Evolutionary conservation across 2,888 invertebrate species (phyloP).

Genomic region (Gisinianus flammeolus): DNA sequence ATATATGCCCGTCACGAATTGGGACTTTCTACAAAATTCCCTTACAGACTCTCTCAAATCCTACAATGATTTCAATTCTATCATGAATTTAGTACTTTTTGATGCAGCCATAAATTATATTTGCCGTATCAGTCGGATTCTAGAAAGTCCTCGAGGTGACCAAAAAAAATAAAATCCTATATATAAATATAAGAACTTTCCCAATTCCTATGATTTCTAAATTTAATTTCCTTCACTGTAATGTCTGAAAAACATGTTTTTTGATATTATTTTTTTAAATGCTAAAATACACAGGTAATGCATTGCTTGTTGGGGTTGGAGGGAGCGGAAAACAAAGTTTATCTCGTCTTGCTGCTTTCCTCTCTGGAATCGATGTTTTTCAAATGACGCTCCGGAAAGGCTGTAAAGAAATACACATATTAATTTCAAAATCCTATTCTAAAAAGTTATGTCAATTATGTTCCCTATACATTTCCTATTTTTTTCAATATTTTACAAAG

Average conservation of each 20-base stretch:
- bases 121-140: slow-evolving; percentile 90
- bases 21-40: slow-evolving; percentile 80
- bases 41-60: slow-evolving; percentile 88
- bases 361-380: slow-evolving; percentile 90
- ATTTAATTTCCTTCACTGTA: no score
- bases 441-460: no score
- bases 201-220: no score
- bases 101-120: slow-evolving; percentile 98
- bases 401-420: no score
- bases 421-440: no score
- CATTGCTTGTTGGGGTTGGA: slow-evolving; percentile 92
- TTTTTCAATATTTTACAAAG: no score
- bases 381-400: slow-evolving; percentile 92
- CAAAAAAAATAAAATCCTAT: slow-evolving; percentile 61
- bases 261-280: no score
- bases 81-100: slow-evolving; percentile 96
- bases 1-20: slow-evolving; percentile 84
- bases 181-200: no score
- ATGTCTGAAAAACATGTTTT: no score
- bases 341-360: slow-evolving; percentile 89
- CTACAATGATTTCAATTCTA: slow-evolving; percentile 94
- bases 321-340: slow-evolving; percentile 92
- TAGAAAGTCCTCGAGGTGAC: slow-evolving; percentile 91
- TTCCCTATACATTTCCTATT: no score
- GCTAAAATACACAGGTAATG: slow-evolving; percentile 69